Percentiles rank a stretch among this genome's conserved stretches.
Evolutionary conservation across 2,113 vertebrate genomes (phyloP).

Genomic region (Bucco capensis): DNA sequence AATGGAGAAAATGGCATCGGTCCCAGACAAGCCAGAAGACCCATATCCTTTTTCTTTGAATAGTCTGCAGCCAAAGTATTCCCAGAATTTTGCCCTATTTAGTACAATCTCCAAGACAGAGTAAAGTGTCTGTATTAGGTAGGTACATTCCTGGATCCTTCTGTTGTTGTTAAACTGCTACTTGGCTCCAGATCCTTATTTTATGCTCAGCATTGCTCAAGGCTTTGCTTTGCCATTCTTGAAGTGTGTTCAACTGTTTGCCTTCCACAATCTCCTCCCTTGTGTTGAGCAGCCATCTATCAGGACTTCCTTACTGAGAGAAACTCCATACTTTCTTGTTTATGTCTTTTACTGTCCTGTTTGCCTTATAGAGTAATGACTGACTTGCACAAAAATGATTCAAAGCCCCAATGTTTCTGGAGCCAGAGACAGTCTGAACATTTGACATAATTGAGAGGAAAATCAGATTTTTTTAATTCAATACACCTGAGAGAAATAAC

Average conservation of each 20-base stretch:
- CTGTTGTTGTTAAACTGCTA: neutral
- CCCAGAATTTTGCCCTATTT: neutral
- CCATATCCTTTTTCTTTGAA: neutral
- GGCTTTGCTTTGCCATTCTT: neutral
- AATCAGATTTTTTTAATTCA: neutral
- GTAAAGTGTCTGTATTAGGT: neutral
- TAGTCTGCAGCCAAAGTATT: neutral
- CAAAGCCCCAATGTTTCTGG: neutral
- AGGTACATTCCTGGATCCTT: neutral
- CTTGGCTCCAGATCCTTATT: neutral
- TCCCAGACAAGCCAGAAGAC: neutral
- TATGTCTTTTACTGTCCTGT: neutral
- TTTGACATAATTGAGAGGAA: neutral
- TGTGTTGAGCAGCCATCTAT: neutral
- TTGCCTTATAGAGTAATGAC: neutral
- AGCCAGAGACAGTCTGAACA: neutral
- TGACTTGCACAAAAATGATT: neutral
- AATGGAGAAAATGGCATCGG: neutral
- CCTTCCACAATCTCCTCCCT: neutral
- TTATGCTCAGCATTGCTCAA: neutral
- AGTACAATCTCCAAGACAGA: neutral
- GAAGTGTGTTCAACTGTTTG: conserved; percentile 5
- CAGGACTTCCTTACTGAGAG: neutral
- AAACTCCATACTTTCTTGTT: neutral
- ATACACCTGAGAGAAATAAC: neutral